Evolutionary conservation across 2,888 invertebrate species (phyloP).

Genomic region (Chloromyia formosa): DNA sequence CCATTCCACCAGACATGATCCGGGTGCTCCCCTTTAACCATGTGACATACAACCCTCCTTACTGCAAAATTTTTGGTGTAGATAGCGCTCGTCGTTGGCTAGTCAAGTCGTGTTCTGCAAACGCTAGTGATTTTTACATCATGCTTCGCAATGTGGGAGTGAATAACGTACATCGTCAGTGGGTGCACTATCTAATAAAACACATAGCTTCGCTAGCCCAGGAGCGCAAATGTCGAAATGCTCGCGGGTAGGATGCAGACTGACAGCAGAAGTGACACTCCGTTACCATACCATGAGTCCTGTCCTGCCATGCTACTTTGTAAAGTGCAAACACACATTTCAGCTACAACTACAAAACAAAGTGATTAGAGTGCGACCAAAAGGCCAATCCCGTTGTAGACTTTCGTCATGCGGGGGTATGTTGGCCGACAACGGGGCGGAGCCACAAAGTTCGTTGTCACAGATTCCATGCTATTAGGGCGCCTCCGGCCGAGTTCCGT

Average conservation of each 20-base stretch:
- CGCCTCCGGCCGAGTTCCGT: slow-evolving; percentile 14
- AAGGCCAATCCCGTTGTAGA: slow-evolving; percentile 49
- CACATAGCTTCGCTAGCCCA: too few relatives aligned
- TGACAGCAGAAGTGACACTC: slow-evolving; percentile 9
- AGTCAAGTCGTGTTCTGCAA: not conserved
- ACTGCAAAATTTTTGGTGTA: not conserved
- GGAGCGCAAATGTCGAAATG: not conserved
- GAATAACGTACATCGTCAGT: not conserved
- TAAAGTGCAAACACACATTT: slow-evolving; percentile 30
- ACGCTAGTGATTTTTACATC: not conserved
- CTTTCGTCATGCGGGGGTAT: slow-evolving; percentile 41
- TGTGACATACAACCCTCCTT: slow-evolving; percentile 19
- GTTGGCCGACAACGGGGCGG: slow-evolving; percentile 45
- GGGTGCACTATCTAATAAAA: too few relatives aligned
- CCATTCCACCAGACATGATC: slow-evolving; percentile 38
- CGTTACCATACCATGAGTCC: not conserved
- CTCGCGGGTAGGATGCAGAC: not conserved
- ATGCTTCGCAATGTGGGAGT: slow-evolving; percentile 19
- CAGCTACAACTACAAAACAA: slow-evolving; percentile 44
- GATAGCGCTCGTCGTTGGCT: too few relatives aligned
- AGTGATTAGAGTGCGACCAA: slow-evolving; percentile 47
- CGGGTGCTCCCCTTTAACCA: slow-evolving; percentile 12
- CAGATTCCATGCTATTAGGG: slow-evolving; percentile 45
- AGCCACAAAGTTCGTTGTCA: slow-evolving; percentile 48
- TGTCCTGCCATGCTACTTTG: slow-evolving; percentile 22